Evolutionary conservation across 2,113 vertebrate species (phyloP), one percentile per base, ranked within the genome.

Genomic region (Chlamydotis undulata): DNA sequence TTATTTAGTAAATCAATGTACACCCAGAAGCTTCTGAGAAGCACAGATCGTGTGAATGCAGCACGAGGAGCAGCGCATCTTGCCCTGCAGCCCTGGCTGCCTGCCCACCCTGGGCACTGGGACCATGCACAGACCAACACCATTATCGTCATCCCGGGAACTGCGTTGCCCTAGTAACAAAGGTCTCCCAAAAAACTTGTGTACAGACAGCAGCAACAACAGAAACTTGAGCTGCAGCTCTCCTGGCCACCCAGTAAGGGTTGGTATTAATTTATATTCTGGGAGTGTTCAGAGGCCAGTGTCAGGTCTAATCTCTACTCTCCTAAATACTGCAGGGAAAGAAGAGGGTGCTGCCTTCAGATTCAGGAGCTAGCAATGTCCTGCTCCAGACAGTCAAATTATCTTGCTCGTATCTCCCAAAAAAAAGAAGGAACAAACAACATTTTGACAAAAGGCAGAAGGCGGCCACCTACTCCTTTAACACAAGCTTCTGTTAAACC

Each of bases 211-310:
- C 37, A 65, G 28, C 67, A 85, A 45, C 45, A 43, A n/a, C 64
- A 64, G 92, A 93, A 96, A 90, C 73, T 59, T 75, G 90, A 94
- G 79, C 90, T 77, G 71, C 59, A 60, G 61, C 75, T 88, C 52
- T 80, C 79, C 83, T 63, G 35, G 79, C 37, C 64, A 68, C 52
- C 47, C 59, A 93, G 43, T 75, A 85, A 88, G 59, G 87, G 73
- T 65, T 81, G 6, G 1, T n/a, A 75, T 88, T 86, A 90, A 83
- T 95, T 94, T 77, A 50, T 49, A 97, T 89, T 92, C 68, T 31
- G 22, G 19, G 14, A 90, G 43, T 3, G 0, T 90, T 83, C 79
- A 49, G 15, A 90, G 86, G 55, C 50, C 68, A 65, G 7, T 1
- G 1, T 75, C 33, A 80, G 71, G 61, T 45, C 64, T 90, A 41